Base-by-base conservation (phyloP, 2,797 vertebrate species). In the Periparus ater region DNA sequence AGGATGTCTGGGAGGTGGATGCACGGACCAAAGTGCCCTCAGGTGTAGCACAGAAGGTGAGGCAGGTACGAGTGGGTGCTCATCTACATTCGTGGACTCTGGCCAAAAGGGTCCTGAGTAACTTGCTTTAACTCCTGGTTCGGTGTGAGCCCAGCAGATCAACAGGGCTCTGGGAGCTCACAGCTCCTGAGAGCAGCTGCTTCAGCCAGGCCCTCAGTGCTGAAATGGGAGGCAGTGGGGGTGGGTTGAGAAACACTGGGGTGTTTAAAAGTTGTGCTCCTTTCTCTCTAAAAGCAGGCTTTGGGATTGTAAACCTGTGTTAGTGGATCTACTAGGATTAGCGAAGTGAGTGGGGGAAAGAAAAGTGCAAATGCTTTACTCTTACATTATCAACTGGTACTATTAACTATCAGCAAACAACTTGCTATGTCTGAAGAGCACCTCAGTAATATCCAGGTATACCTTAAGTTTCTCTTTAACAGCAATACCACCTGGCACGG, bases 401-500 rank as follows among this genome's bases (percentile, higher is more conserved):
- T 93, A 89, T 85, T 60, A 90, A 75, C 45, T 81, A n/a, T 62
- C 80, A 48, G 11, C 25, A 82, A 68, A 67, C 48, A 70, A 32
- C 70, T 76, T 89, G 38, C 30, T 73, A 2, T 86, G 50, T 87
- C 34, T 84, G 60, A 93, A 32, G 76, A 92, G 22, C 88, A 58
- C 80, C 85, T 91, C 60, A 65, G 86, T 88, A 54, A 93, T 71
- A 82, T 26, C 57, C 74, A 80, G 79, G 74, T 65, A 50, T 61
- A 53, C 82, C 82, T 67, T 58, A 88, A 68, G 75, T 91, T 91
- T 96, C 75, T 95, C 63, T 68, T 75, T 76, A 88, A 71, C 74
- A 95, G 91, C 96, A 97, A 97, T 97, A 93, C 48, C 80, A 78
- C 62, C 75, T 85, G 66, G 51, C 47, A 70, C 30, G 38, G 20